These are phyloP conservation scores for Sinocyclocheilus anophthalmus DNA, from an alignment of 2,113 vertebrate species.

Conservation along the genomic window DNA sequence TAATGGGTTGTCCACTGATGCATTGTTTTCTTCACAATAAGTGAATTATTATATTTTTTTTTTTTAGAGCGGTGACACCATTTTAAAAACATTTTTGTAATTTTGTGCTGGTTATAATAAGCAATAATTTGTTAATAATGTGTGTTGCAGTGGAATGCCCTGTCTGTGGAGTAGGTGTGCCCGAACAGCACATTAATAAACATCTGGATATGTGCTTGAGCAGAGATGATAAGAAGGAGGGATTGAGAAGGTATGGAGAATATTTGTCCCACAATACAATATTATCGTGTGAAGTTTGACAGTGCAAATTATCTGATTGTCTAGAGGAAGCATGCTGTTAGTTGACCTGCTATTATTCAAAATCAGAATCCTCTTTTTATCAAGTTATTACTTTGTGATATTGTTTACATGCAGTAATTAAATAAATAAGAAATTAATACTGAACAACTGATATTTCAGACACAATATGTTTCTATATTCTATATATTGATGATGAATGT, in stretches of 20 bases:
- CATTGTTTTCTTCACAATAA: neutral
- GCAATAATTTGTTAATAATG: neutral
- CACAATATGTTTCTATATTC: neutral
- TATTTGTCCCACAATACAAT: neutral
- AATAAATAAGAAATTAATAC: neutral
- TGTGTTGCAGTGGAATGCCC: slow-evolving; percentile 86
- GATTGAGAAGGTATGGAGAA: slow-evolving; percentile 84
- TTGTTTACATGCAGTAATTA: neutral
- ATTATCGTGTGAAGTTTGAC: neutral
- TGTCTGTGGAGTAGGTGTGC: slow-evolving; percentile 83
- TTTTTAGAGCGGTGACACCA: neutral
- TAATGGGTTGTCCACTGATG: neutral
- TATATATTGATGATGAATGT: neutral
- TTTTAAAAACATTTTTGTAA: neutral
- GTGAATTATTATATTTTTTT: neutral
- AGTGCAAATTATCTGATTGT: neutral
- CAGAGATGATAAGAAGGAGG: slow-evolving; percentile 87
- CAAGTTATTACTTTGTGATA: neutral
- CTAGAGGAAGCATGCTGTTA: neutral
- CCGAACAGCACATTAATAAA: slow-evolving; percentile 85
- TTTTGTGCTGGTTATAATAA: neutral
- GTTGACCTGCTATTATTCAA: neutral
- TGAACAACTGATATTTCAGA: neutral
- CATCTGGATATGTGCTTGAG: slow-evolving; percentile 88
- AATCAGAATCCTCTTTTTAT: neutral